A percentile compares a stretch with the other conserved stretches of the same genome.
Conservation (phyloP, 2,113 vertebrate genomes). For the Toxotes chatareus region DNA sequence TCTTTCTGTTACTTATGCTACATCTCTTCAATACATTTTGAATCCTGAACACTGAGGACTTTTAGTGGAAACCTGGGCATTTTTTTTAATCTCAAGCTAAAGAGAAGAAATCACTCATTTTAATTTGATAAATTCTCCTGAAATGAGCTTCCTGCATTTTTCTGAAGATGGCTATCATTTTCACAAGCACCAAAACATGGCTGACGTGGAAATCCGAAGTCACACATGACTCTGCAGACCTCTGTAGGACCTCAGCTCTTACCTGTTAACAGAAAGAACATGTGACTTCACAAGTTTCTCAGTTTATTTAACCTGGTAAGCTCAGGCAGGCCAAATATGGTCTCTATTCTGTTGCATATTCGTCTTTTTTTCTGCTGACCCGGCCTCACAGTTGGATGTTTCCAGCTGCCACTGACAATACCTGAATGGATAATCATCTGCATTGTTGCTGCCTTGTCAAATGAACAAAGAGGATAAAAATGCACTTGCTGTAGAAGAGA, state of each 20-base stretch:
- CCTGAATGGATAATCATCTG: conserved; percentile 34
- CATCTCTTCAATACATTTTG: neutral
- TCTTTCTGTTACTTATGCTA: neutral
- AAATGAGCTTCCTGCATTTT: neutral
- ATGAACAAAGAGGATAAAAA: conserved; percentile 18
- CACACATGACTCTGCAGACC: neutral
- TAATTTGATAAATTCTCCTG: neutral
- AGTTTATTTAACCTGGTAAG: conserved; percentile 7
- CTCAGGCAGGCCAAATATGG: conserved; percentile 1
- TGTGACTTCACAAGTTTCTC: neutral
- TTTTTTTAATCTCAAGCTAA: neutral
- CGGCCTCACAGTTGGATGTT: conserved; percentile 43
- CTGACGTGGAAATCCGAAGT: neutral
- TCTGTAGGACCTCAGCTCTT: neutral
- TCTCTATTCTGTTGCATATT: conserved; percentile 21
- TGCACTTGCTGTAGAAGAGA: conserved; percentile 9
- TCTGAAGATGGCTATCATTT: neutral
- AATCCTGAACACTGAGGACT: neutral
- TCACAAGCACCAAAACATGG: neutral
- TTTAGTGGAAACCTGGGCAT: neutral
- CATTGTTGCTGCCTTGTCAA: conserved; percentile 38
- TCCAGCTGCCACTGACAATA: conserved; percentile 53
- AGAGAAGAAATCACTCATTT: neutral
- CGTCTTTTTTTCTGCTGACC: conserved; percentile 38
- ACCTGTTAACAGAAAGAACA: neutral